Percentiles rank a stretch among this genome's conserved stretches.
Evolutionary conservation across 1,140 invertebrate species (phyloP).

Genomic region (Conus betulinus): DNA sequence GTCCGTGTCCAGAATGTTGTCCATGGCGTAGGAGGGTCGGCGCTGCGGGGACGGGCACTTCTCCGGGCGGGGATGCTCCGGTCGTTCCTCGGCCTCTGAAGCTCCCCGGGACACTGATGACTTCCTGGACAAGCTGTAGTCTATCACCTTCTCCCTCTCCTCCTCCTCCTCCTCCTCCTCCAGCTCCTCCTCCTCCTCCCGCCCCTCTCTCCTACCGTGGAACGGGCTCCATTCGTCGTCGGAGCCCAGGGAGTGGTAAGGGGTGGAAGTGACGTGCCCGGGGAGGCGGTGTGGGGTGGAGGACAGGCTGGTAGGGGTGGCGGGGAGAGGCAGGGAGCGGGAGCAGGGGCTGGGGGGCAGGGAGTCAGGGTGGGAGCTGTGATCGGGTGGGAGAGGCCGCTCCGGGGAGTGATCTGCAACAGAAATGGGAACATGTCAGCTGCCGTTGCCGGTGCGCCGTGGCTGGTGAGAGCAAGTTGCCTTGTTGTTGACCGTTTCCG

Average conservation of each 20-base stretch:
- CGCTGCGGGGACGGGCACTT: not conserved
- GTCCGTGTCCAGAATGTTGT: not conserved
- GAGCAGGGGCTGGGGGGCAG: not conserved
- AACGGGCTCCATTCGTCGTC: not conserved
- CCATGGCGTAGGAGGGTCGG: not conserved
- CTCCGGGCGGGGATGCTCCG: not conserved
- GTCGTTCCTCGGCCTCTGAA: not conserved
- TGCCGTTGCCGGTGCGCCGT: not conserved
- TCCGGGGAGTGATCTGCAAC: not conserved
- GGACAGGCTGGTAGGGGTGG: not conserved
- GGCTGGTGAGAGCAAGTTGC: too few species aligned
- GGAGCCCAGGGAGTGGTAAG: not conserved
- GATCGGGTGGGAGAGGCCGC: not conserved
- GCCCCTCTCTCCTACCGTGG: not conserved
- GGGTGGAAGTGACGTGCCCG: not conserved
- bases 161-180: not conserved
- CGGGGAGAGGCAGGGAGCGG: not conserved
- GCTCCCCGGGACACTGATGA: constrained; percentile 73
- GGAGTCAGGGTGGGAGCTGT: not conserved
- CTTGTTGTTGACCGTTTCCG: too few species aligned
- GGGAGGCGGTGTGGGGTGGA: not conserved
- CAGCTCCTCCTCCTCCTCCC: not conserved
- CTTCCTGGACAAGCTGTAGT: constrained; percentile 83
- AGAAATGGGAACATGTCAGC: not conserved
- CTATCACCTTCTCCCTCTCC: constrained; percentile 59